Conservation (phyloP, 2,888 invertebrate species). For the Dryobota labecula region DNA sequence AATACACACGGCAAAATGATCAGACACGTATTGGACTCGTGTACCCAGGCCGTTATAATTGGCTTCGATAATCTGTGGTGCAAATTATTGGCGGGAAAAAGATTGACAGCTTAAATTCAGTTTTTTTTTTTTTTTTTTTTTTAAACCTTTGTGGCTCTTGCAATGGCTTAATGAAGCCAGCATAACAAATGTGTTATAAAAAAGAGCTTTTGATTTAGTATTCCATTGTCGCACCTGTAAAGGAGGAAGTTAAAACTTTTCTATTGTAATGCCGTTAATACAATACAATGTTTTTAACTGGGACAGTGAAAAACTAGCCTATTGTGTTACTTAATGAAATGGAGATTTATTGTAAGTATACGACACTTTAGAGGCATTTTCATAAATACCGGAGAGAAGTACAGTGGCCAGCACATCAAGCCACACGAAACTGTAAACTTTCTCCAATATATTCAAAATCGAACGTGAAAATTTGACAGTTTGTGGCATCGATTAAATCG, state of each 20-base stretch:
- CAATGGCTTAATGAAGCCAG: neutral
- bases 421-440: too few relatives aligned
- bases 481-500: too few relatives aligned
- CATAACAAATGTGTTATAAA: slow-evolving; percentile 16
- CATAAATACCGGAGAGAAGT: slow-evolving; percentile 32
- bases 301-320: slow-evolving; percentile 60
- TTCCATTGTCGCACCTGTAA: slow-evolving; percentile 55
- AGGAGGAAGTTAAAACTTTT: slow-evolving; percentile 61
- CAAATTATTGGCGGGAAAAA: slow-evolving; percentile 46
- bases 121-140: slow-evolving; percentile 14
- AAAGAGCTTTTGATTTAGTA: slow-evolving; percentile 50
- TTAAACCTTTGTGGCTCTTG: neutral
- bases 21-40: slow-evolving; percentile 46
- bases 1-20: slow-evolving; percentile 52
- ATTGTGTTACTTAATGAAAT: slow-evolving; percentile 59
- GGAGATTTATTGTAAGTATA: slow-evolving; percentile 49
- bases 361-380: slow-evolving; percentile 38
- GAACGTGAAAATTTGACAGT: too few relatives aligned
- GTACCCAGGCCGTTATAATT: slow-evolving; percentile 54
- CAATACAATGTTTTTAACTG: slow-evolving; percentile 56
- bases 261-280: slow-evolving; percentile 49
- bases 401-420: too few relatives aligned
- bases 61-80: slow-evolving; percentile 50
- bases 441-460: too few relatives aligned
- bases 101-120: slow-evolving; percentile 24